phyloP scores from a whole-genome alignment of 2,113 vertebrate species.

The Chlorodrepanis virens region DNA sequence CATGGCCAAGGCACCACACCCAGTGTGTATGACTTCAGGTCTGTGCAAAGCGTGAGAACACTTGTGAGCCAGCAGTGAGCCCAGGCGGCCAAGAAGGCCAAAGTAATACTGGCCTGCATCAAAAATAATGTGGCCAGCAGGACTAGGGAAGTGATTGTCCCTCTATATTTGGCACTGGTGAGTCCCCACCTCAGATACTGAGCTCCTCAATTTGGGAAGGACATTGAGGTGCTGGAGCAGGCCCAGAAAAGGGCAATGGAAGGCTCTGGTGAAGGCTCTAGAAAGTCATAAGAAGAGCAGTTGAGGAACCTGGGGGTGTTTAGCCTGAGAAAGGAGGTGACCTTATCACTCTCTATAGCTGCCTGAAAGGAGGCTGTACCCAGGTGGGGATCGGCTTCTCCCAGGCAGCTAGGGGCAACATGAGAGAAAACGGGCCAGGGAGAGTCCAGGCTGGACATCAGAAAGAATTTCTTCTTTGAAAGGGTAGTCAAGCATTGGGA shows the following conservation, averaged over 20 bases:
- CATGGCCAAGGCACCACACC: neutral
- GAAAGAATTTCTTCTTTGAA: neutral
- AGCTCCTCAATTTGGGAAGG: neutral
- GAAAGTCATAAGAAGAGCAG: neutral
- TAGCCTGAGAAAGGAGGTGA: neutral
- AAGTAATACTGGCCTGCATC: neutral
- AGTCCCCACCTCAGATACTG: too few relatives aligned
- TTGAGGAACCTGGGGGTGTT: neutral
- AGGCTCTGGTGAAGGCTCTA: neutral
- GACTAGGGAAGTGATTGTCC: neutral
- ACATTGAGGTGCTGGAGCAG: neutral
- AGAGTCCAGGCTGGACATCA: neutral
- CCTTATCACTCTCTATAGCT: neutral
- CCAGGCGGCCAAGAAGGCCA: neutral
- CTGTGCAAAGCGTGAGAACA: neutral
- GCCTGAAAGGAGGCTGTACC: neutral
- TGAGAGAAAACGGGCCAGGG: neutral
- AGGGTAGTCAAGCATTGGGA: neutral
- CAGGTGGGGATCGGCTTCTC: fast-evolving
- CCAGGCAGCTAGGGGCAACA: neutral
- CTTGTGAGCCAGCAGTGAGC: neutral
- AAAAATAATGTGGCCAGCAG: neutral
- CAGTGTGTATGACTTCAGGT: neutral
- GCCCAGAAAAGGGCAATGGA: neutral
- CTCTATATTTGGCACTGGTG: neutral